These are phyloP conservation scores for Gandaritis pyraliata DNA, from an alignment of 2,888 invertebrate genomes.

Conservation along the genomic window DNA sequence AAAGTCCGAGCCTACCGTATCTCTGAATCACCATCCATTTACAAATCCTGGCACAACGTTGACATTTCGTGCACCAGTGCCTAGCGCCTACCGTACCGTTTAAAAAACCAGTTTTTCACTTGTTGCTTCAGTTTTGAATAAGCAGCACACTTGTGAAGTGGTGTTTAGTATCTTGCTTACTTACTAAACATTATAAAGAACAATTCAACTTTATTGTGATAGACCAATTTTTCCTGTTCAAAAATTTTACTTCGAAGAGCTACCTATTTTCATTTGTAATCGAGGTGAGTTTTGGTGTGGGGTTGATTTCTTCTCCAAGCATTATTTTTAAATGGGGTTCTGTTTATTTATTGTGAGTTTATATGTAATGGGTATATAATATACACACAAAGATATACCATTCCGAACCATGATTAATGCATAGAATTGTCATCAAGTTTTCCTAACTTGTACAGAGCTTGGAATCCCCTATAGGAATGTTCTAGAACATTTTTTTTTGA, in stretches of 20 bases:
- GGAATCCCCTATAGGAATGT: background rate
- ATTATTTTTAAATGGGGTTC: no score
- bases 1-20: constrained; percentile 22
- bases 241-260: no score
- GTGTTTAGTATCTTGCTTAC: background rate
- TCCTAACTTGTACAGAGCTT: background rate
- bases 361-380: no score
- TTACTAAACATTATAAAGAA: no score
- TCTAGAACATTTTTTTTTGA: constrained; percentile 6
- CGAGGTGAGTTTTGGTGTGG: no score
- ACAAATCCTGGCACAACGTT: constrained; percentile 4
- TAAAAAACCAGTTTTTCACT: background rate
- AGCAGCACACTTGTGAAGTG: constrained; percentile 4
- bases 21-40: constrained; percentile 14
- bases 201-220: no score
- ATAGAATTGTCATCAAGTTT: background rate
- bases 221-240: no score
- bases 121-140: constrained; percentile 10
- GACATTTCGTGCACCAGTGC: constrained; percentile 2
- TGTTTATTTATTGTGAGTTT: no score
- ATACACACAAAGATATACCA: no score
- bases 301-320: no score
- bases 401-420: no score
- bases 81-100: background rate
- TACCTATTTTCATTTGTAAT: no score